A percentile compares a stretch with the other conserved stretches of the same genome.
These are phyloP conservation scores for Brachylomia viminalis DNA, from an alignment of 2,888 invertebrate species.

Conservation along the genomic window DNA sequence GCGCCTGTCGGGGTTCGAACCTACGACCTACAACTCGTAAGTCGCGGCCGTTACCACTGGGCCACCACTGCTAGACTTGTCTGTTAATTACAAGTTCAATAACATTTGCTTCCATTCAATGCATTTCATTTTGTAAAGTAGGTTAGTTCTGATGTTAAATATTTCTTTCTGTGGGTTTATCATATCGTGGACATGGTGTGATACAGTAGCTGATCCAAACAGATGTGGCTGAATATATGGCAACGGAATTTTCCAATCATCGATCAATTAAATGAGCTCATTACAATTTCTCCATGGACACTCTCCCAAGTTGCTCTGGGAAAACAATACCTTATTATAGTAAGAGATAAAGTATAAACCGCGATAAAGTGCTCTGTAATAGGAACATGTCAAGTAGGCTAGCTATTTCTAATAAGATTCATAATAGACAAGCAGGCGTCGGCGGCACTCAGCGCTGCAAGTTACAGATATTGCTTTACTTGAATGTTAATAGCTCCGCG, in stretches of 20 bases:
- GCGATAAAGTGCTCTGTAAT: constrained; percentile 10
- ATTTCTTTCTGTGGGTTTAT: not conserved
- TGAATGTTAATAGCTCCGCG: constrained; percentile 47
- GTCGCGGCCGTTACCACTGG: too few species aligned
- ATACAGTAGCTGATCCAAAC: not conserved
- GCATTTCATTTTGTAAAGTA: not conserved
- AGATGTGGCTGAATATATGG: not conserved
- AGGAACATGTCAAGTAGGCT: constrained; percentile 25
- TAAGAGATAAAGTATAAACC: not conserved
- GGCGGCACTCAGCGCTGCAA: constrained; percentile 10
- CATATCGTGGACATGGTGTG: not conserved
- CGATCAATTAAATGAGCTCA: not conserved
- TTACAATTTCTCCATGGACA: not conserved
- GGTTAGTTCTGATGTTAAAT: not conserved
- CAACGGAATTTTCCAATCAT: not conserved
- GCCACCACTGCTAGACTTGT: constrained; percentile 20
- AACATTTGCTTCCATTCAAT: constrained; percentile 19
- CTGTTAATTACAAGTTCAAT: constrained; percentile 43
- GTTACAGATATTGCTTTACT: constrained; percentile 40
- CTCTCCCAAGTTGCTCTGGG: not conserved
- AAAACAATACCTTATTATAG: constrained; percentile 9
- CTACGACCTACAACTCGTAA: too few species aligned
- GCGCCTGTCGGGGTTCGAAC: too few species aligned
- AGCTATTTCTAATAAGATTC: constrained; percentile 46
- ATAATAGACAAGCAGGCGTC: constrained; percentile 64